These are phyloP conservation scores for Venustaconcha ellipsiformis DNA, from an alignment of 1,140 invertebrate genomes.

Conservation along the genomic window DNA sequence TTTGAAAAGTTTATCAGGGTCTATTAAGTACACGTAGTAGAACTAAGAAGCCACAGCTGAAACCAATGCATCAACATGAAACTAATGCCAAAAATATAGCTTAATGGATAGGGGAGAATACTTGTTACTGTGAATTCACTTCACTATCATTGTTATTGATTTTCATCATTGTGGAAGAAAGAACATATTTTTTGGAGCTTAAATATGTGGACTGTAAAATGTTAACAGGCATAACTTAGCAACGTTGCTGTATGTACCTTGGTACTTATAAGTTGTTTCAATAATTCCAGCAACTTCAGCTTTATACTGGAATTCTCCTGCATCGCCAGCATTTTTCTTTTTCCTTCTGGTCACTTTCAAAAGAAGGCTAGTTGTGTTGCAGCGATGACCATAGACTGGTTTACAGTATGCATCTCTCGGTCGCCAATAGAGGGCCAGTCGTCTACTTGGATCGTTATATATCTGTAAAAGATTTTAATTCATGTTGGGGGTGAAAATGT, in stretches of 20 bases:
- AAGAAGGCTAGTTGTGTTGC: conserved; percentile 78
- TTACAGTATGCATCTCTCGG: conserved; percentile 89
- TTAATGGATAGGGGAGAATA: too few species aligned
- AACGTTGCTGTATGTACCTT: conserved; percentile 72
- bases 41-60: too few species aligned
- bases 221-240: neutral
- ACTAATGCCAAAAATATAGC: too few species aligned
- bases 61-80: too few species aligned
- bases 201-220: neutral
- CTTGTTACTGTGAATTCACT: too few species aligned
- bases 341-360: conserved; percentile 74
- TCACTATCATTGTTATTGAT: neutral
- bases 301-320: conserved; percentile 49
- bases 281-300: conserved; percentile 78
- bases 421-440: conserved; percentile 83
- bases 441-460: conserved; percentile 72
- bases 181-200: neutral
- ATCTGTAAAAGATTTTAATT: conserved; percentile 20
- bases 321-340: conserved; percentile 49
- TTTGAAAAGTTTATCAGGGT: too few species aligned
- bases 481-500: too few species aligned
- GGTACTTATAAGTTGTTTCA: conserved; percentile 80
- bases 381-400: conserved; percentile 76
- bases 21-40: too few species aligned
- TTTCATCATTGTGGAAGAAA: neutral